Base-by-base conservation (phyloP, 2,888 invertebrate genomes). In the Caradrina clavipalpis region DNA sequence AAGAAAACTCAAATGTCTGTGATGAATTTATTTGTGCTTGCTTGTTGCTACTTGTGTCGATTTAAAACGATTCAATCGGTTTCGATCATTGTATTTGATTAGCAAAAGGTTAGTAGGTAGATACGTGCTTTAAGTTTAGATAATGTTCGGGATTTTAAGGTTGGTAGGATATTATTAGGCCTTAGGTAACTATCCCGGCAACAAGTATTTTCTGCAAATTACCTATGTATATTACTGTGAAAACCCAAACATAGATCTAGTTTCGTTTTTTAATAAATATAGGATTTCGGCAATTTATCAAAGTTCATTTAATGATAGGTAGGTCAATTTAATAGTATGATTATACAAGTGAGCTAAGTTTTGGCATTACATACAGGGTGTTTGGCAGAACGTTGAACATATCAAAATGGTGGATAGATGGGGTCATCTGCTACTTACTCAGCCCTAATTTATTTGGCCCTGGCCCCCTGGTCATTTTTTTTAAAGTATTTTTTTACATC, bases 21-120 rank as follows among this genome's bases (percentile, higher is more conserved):
- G 82, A 83, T 85, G 78, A 76, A 80, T 84, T 84, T 84, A 85
- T 85, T 84, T 56, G 85, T 85, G 84, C 84, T 80, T 73, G 74
- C 73, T 78, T 71, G 64, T 80, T 61, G 69, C 83, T 84, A 81
- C 68, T 76, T 69, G 69, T 77, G 72, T 79, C 68, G 77, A 81
- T 78, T 78, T 74, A 71, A 69, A 80, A 76, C 73, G 63, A 74
- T 75, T 74, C 60, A 76, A 78, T 75, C 72, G 69, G 66, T 81
- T 76, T 81, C 58, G 65, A 79, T 79, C 55, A 77, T 81, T 70
- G 75, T 76, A 76, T 83, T 83, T 81, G 71, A 83, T 71, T 85
- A 83, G 85, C 83, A 61, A 83, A 76, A 70, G 70, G 57, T 73
- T 80, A 73, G 68, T 79, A 45, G 45, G 45, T 45, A 49, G 49